Percentiles rank a stretch among this genome's conserved stretches.
phyloP scores from a whole-genome alignment of 2,113 vertebrate species.

The Oceanites oceanicus region DNA sequence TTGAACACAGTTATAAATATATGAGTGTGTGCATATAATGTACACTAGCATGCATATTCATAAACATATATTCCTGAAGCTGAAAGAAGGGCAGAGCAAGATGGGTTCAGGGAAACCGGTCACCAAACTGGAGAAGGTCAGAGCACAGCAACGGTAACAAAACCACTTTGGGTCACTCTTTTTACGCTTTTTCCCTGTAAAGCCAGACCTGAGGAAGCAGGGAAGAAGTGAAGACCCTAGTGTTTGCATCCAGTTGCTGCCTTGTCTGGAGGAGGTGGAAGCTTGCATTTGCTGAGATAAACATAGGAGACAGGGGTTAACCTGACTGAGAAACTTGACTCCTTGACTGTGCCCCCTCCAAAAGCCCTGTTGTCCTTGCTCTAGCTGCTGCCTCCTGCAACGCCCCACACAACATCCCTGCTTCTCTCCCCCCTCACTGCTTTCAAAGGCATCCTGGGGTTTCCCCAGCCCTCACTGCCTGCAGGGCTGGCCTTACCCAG shows the following conservation, averaged over 20 bases:
- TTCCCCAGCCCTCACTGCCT: not conserved
- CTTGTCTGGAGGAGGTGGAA: not conserved
- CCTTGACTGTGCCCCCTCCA: not conserved
- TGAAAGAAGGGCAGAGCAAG: not conserved
- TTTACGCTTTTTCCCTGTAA: not conserved
- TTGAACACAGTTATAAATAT: not conserved
- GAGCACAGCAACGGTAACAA: not conserved
- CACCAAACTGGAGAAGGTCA: not conserved
- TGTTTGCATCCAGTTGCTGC: not conserved
- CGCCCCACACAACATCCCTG: not conserved
- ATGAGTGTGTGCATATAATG: not conserved
- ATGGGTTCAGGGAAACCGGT: not conserved
- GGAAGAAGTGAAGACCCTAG: not conserved
- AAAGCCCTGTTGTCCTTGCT: not conserved
- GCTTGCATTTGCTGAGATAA: not conserved
- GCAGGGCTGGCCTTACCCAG: not conserved
- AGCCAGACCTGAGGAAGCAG: not conserved
- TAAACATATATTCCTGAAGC: not conserved
- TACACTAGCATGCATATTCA: too few relatives aligned
- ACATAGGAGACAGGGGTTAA: not conserved
- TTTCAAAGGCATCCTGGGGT: not conserved
- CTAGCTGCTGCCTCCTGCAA: not conserved
- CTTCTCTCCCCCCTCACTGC: not conserved
- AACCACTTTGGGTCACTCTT: not conserved
- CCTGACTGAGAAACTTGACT: not conserved